Evolutionary conservation across 2,113 vertebrate genomes (phyloP), one percentile per base, ranked within the genome.

Genomic region (Platichthys stellatus): DNA sequence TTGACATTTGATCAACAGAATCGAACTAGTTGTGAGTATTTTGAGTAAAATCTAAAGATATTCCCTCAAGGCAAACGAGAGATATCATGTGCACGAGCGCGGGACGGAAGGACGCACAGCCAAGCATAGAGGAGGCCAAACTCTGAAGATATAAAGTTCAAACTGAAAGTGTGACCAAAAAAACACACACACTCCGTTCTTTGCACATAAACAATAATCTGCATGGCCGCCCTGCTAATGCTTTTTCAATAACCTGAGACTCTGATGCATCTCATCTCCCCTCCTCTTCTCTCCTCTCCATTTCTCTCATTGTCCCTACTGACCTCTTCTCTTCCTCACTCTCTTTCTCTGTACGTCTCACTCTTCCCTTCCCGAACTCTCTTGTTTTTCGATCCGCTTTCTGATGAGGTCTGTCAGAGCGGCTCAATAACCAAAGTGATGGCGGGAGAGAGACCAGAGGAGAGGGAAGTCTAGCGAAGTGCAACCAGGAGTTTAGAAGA

Each of bases 171-270:
- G 5, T 2, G 31, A 7, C 31, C 6, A 6, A 8, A 6, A 6
- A 31, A 11, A 45, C n/a, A 40, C 62, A 62, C 60, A 40, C 31
- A 62, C 31, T 35, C 28, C 18, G 0, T 9, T 45, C 23, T 64
- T 51, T 43, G 49, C 57, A 54, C 12, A 38, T 47, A 45, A 62
- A 47, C 23, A 74, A 47, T 62, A 76, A 62, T 66, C 69, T 77
- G 69, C 63, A 65, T 56, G 69, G 56, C 31, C 2, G 4, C 61
- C 4, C 58, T 2, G 20, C 49, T 69, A 67, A 68, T 53, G 70
- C 58, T 61, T 75, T 68, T 81, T 38, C 74, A 81, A 21, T 56
- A 74, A 75, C 51, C 24, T 1, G 13, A 69, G 40, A 60, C 62
- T 62, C 40, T 5, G 69, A 5, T 63, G 59, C 54, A 63, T 78